These are phyloP conservation scores for Zoanthus sociatus DNA, from an alignment of 92 coral and sea anemone genomes.

Conservation along the genomic window DNA sequence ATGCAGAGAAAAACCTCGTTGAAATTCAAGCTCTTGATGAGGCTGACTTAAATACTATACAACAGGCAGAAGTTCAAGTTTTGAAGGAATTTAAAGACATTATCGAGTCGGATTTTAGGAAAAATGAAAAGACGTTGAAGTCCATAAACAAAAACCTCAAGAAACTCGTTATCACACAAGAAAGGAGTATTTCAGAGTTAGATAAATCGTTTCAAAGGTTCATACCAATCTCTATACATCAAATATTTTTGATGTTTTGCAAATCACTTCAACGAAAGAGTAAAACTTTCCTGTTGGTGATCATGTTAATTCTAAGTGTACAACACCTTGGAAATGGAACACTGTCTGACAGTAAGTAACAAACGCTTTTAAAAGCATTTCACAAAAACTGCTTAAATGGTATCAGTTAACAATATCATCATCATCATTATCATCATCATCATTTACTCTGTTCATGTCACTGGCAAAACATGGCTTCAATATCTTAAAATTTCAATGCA, in stretches of 20 bases:
- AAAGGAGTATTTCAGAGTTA: not conserved
- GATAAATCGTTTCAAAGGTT: no score
- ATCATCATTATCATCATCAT: no score
- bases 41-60: not conserved
- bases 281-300: not conserved
- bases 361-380: not conserved
- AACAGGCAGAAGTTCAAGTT: not conserved
- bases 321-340: constrained; percentile 28
- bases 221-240: not conserved
- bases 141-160: no score
- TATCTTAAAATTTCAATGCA: no score
- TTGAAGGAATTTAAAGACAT: no score
- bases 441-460: no score
- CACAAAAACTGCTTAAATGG: not conserved
- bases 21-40: constrained; percentile 14
- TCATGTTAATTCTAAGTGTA: not conserved
- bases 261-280: no score
- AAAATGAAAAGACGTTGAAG: no score
- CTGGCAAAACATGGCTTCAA: no score
- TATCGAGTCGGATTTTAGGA: not conserved
- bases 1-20: not conserved
- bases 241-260: not conserved
- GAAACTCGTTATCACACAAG: not conserved
- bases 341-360: constrained; percentile 13
- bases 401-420: not conserved